Base-by-base conservation (phyloP, 2,888 invertebrate genomes). In the Ennomos erosarius region DNA sequence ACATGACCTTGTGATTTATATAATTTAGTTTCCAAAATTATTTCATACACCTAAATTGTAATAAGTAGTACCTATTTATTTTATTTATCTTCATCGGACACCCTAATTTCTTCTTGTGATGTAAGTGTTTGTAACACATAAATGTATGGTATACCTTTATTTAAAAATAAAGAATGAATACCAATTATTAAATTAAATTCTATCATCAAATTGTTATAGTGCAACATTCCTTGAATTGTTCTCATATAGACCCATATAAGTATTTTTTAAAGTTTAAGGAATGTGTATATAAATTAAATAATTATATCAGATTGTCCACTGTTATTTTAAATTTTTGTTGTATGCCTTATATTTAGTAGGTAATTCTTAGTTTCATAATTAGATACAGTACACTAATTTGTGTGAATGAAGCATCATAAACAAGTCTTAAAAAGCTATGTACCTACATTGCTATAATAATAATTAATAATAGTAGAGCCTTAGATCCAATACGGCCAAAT, bases 261-360 rank as follows among this genome's bases (percentile, higher is more conserved):
- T 75, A 67, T 71, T 73, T 70, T 65, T 70, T 69, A 68, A 78
- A 75, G 72, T 79, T 70, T 84, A 84, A 85, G 90, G 89, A 87
- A 89, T 90, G 90, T 90, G 90, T 87, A 90, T 76, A 87, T 88
- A 85, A 79, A 88, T 87, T 87, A 88, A 87, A 87, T 78, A 84
- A 79, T 80, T 79, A 75, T 79, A 79, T 78, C 77, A 74, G 64
- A 45, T 55, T 37, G 53, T 68, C 59, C 74, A 58, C 74, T 73
- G 71, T 74, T 74, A 70, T 63, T 65, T 67, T 59, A 49, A 6
- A 26, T 26, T 58, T 54, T 11, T 12, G 12, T 11, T 40, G 11
- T 40, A 11, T n/a, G 8, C 39, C n/a, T 40, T 40, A 16, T 16
- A 16, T 16, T 1, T 12, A 40, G 10, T 8, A 42, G 13, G 13